Percentiles rank a stretch among this genome's conserved stretches.
Conservation (phyloP, 2,888 invertebrate species). For the Nowickia ferox region DNA sequence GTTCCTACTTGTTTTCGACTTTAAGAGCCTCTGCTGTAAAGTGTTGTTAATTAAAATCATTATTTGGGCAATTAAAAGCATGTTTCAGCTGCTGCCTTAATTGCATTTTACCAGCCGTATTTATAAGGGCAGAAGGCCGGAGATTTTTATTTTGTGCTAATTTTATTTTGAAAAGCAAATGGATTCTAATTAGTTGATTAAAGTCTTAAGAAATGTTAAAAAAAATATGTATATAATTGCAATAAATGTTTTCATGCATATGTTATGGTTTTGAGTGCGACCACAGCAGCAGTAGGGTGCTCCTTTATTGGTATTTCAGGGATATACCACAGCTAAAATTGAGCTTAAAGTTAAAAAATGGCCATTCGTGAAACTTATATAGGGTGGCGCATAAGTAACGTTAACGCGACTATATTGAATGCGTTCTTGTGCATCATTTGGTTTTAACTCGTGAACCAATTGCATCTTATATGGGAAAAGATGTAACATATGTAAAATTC, state of each 20-base stretch:
- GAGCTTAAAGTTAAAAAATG: no score
- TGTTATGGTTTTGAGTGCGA: not conserved
- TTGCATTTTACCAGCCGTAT: slow-evolving; percentile 10
- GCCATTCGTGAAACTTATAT: no score
- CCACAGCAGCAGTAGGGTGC: not conserved
- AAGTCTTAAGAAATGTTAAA: not conserved
- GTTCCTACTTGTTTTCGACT: slow-evolving; percentile 24
- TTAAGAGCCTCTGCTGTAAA: slow-evolving; percentile 51
- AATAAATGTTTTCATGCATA: not conserved
- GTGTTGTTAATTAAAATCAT: slow-evolving; percentile 68
- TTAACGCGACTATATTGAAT: no score
- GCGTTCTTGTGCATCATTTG: no score
- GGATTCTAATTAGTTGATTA: slow-evolving; percentile 54
- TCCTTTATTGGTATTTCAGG: no score
- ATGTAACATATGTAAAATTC: no score
- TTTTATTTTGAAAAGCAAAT: slow-evolving; percentile 26
- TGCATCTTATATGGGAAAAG: no score
- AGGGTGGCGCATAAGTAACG: no score
- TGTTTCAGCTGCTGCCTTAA: slow-evolving; percentile 50
- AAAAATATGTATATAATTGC: not conserved
- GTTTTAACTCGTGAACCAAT: no score
- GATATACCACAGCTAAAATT: no score
- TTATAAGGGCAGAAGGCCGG: not conserved
- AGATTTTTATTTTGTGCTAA: slow-evolving; percentile 15
- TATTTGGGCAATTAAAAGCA: slow-evolving; percentile 63